Evolutionary conservation across 2,113 vertebrate species (phyloP), one percentile per base, ranked within the genome.

Genomic region (Athene noctua): DNA sequence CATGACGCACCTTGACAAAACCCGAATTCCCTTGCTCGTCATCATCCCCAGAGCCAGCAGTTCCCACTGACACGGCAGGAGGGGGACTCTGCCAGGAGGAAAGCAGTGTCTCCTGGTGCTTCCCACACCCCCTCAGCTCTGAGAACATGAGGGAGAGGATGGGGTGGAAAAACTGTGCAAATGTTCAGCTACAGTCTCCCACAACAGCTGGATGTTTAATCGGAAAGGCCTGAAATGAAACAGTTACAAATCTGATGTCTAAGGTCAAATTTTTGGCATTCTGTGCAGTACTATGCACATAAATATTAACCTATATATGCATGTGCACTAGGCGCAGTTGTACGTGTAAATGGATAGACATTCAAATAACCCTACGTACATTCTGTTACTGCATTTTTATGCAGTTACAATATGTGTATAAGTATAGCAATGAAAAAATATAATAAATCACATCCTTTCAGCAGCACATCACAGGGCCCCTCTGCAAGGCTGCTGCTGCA

Each of bases 381-480:
- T 88, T 92, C 63, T 90, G 51, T 78, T 78, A 90, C 36, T 63
- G 75, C 75, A 92, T 93, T 96, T 96, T 93, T 84, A 80, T 86
- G 70, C 47, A 63, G 59, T 94, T 93, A 86, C 55, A 88, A 3
- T 59, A 73, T 78, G 51, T 80, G 38, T 34, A 86, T 38, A 95
- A 92, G 79, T 52, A 92, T 47, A 93, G 82, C 46, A 70, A 83
- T 83, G 71, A 80, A 94, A 93, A 95, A 92, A 77, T 32, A 62
- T 1, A 73, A 95, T 83, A 94, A 96, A 96, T 96, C 88, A 88
- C 42, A 71, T 66, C 51, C 79, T 93, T 90, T 92, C 82, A 96
- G 63, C 79, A 86, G 72, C 61, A 88, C 47, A 44, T 80, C 75
- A 74, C 75, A 81, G 75, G 72, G 57, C 44, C 44, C 42, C 67